Evolutionary conservation across 2,113 vertebrate species (phyloP).

Genomic region (Sorex fumeus): DNA sequence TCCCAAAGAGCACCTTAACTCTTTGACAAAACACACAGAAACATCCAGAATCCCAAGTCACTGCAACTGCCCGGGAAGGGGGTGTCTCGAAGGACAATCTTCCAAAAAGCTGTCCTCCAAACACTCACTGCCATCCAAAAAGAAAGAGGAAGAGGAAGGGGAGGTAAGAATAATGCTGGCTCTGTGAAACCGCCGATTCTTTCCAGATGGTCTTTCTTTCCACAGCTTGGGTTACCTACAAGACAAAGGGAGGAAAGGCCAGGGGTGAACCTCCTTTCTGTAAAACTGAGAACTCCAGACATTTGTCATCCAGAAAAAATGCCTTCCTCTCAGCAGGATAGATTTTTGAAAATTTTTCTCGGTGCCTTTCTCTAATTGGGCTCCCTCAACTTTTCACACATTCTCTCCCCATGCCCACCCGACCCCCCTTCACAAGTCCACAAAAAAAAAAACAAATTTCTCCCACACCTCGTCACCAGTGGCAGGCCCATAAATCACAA

Average conservation of each 20-base stretch:
- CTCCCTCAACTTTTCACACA: conserved; percentile 69
- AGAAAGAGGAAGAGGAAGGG: conserved; percentile 61
- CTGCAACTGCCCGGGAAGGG: conserved; percentile 31
- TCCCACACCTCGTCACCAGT: neutral
- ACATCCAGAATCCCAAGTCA: neutral
- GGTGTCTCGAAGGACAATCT: conserved; percentile 62
- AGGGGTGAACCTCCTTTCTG: conserved; percentile 63
- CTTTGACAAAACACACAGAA: conserved; percentile 49
- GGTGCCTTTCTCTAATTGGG: conserved; percentile 67
- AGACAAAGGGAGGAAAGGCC: conserved; percentile 70
- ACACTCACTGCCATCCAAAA: conserved; percentile 29
- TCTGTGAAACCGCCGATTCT: conserved; percentile 76
- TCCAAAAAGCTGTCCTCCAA: conserved; percentile 42
- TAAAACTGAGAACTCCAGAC: conserved; percentile 73
- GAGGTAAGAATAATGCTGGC: neutral
- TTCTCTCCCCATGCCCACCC: neutral
- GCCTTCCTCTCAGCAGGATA: conserved; percentile 76
- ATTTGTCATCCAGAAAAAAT: conserved; percentile 81
- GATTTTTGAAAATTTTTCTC: conserved; percentile 65
- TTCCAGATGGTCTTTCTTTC: conserved; percentile 79
- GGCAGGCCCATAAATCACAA: conserved; percentile 72
- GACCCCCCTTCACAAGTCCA: neutral
- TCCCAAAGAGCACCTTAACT: conserved; percentile 53
- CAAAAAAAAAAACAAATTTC: conserved; percentile 77
- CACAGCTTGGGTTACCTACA: conserved; percentile 74